Evolutionary conservation across 2,113 vertebrate species (phyloP), one percentile per base, ranked within the genome.

Genomic region (Anhinga rufa): DNA sequence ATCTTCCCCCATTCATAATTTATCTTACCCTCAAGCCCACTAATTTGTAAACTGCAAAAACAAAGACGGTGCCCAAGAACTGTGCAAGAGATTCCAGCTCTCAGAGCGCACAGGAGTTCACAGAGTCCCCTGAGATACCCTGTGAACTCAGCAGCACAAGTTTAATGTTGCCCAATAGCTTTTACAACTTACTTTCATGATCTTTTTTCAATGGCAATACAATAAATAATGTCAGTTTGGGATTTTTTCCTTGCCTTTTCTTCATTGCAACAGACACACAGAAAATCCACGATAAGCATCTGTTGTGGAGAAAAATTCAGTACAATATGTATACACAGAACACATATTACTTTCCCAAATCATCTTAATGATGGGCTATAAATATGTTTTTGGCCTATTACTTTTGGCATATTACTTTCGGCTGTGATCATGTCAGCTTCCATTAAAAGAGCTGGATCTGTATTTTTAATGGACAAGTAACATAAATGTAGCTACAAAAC

Each of bases 101-200:
- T 92, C 78, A 42, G 6, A 77, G 78, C 60, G 2, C 1, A 4
- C 85, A 94, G 87, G 87, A 97, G 95, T 96, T 97, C 96, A 96
- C 24, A 20, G 51, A 52, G 79, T 97, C 97, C 97, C 96, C 71
- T 36, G 95, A 95, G 96, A 96, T 14, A 75, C 71, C 85, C 95
- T 9, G 52, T 96, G 97, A 97, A 96, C 97, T 94, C 97, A 71
- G 92, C 96, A 96, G 95, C 93, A 76, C 69, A 90, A 97, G 96
- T 97, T 96, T 95, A 96, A 97, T 92, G 82, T 95, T 97, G 95
- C 95, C 75, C 96, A 97, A 97, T 95, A 95, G 84, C 55, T 97
- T 97, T 97, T 95, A 95, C 68, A 88, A 95, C 93, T 95, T 88
- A 95, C 82, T 96, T 95, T 94, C 95, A 96, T 82, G 91, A 95